A percentile compares a stretch with the other conserved stretches of the same genome.
These are phyloP conservation scores for Brachyhypopomus occidentalis DNA, from an alignment of 2,113 vertebrate genomes.

Conservation along the genomic window DNA sequence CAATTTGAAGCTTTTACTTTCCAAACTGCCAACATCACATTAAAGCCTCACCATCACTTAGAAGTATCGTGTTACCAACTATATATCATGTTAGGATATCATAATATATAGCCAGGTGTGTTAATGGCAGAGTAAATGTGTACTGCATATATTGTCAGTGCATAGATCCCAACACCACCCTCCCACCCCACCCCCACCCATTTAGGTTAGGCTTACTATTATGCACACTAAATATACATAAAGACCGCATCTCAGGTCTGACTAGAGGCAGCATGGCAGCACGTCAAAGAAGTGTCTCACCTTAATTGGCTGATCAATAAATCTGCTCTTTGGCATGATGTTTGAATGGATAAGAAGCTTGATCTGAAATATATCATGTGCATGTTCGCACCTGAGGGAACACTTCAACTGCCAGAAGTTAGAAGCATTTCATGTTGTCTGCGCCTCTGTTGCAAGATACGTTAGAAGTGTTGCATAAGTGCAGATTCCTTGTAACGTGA, in stretches of 20 bases:
- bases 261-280: neutral
- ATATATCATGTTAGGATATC: too few relatives aligned
- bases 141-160: too few relatives aligned
- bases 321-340: neutral
- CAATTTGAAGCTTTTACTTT: neutral
- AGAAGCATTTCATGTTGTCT: constrained; percentile 25
- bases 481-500: constrained; percentile 1
- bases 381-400: neutral
- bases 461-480: constrained; percentile 38
- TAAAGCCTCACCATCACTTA: too few relatives aligned
- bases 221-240: neutral
- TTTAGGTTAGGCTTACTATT: neutral
- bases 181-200: neutral
- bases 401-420: constrained; percentile 19
- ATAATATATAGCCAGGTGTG: too few relatives aligned
- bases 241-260: neutral
- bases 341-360: constrained; percentile 11
- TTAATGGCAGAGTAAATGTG: too few relatives aligned
- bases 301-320: neutral
- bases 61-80: too few relatives aligned
- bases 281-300: neutral
- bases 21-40: too few relatives aligned
- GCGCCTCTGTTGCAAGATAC: neutral
- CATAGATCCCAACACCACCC: too few relatives aligned
- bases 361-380: constrained; percentile 18